Conservation (phyloP, 2,888 invertebrate genomes). For the Orthosia incerta region DNA sequence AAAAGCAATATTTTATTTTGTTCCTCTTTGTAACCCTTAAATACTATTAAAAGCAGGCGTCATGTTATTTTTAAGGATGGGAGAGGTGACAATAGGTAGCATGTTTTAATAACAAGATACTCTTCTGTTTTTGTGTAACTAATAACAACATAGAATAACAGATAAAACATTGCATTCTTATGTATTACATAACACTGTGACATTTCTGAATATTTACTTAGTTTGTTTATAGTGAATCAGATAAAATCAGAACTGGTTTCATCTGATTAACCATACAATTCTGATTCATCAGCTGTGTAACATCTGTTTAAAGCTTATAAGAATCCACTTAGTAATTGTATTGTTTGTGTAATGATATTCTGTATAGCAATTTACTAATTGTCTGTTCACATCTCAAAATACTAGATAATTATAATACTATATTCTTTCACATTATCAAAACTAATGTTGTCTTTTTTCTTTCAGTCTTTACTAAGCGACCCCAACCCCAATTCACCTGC, state of each 20-base stretch:
- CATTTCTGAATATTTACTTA: background rate
- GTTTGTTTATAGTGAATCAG: no score
- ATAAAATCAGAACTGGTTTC: background rate
- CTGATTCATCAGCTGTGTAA: background rate
- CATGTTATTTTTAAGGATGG: background rate
- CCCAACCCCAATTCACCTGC: constrained; percentile 99
- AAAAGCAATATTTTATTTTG: background rate
- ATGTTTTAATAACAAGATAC: background rate
- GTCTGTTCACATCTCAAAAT: constrained; percentile 1
- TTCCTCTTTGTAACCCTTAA: background rate
- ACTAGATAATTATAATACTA: no score
- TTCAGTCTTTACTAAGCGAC: constrained; percentile 99
- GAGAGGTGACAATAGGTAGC: background rate
- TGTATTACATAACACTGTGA: constrained; percentile 25
- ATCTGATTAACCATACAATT: background rate
- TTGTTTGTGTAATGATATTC: background rate
- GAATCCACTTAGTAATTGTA: constrained; percentile 12
- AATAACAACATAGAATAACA: constrained; percentile 8
- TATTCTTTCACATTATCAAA: background rate
- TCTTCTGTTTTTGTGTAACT: constrained; percentile 21
- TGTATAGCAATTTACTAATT: background rate
- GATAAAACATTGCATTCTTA: constrained; percentile 13
- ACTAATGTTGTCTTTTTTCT: constrained; percentile 74
- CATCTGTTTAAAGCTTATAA: constrained; percentile 26
- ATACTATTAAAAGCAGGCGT: background rate